A percentile compares a stretch with the other conserved stretches of the same genome.
phyloP scores from a whole-genome alignment of 2,113 vertebrate genomes.

The Arenaria interpres region DNA sequence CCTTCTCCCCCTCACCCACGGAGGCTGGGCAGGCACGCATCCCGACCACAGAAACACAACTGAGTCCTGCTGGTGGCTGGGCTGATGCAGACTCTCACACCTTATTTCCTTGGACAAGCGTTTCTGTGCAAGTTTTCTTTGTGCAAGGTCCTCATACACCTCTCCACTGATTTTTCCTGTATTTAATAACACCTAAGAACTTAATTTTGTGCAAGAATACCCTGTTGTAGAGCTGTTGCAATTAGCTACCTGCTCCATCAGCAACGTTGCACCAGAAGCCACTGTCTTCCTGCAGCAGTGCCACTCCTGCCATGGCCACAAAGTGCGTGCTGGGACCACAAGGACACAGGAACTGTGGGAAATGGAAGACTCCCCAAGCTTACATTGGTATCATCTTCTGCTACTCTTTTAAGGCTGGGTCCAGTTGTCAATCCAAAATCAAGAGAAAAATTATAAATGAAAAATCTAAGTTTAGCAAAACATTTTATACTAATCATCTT shows the following conservation, averaged over 20 bases:
- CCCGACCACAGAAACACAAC: background rate
- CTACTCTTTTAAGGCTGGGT: background rate
- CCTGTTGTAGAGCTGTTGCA: background rate
- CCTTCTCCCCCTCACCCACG: background rate
- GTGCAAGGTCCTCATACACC: background rate
- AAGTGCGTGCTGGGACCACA: background rate
- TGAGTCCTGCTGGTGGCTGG: background rate
- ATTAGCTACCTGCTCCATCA: background rate
- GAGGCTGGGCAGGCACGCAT: fast-evolving
- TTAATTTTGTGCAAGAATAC: background rate
- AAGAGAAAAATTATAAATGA: background rate
- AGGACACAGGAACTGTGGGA: background rate
- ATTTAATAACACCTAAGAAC: background rate
- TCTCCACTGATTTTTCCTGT: background rate
- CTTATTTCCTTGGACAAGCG: background rate
- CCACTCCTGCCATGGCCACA: background rate
- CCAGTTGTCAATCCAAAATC: background rate
- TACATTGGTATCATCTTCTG: background rate
- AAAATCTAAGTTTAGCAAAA: background rate
- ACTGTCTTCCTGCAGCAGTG: background rate
- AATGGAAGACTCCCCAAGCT: background rate
- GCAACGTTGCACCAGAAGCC: background rate
- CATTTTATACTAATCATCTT: background rate
- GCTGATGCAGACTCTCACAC: background rate
- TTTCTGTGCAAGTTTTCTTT: background rate